These are phyloP conservation scores for Drosophila tani DNA, from an alignment of 1,140 invertebrate species.

Conservation along the genomic window DNA sequence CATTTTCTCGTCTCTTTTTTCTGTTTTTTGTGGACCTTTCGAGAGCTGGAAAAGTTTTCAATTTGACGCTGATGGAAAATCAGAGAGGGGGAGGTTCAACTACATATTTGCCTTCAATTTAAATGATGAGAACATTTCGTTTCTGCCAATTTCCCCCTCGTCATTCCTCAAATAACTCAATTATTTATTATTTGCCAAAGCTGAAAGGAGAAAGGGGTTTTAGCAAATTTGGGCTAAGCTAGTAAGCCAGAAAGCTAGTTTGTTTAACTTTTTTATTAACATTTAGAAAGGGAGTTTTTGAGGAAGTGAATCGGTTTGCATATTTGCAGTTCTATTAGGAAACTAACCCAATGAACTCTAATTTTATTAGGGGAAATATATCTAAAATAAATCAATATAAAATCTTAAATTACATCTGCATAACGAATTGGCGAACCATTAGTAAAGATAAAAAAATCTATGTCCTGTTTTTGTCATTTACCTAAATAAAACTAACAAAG, in stretches of 20 bases:
- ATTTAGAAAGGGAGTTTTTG: constrained; percentile 16
- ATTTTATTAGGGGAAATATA: neutral
- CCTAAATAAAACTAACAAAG: neutral
- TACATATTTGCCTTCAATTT: constrained; percentile 64
- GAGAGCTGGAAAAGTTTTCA: constrained; percentile 63
- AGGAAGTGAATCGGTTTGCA: neutral
- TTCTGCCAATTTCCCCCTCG: constrained; percentile 33
- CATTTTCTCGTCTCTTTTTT: constrained; percentile 8
- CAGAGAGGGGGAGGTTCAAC: constrained; percentile 17
- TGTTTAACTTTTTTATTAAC: constrained; percentile 21
- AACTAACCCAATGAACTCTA: neutral
- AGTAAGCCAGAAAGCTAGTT: constrained; percentile 8
- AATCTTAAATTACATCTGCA: neutral
- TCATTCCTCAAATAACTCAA: constrained; percentile 31
- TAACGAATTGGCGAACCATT: neutral
- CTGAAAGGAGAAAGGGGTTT: neutral
- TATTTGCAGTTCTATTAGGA: constrained; percentile 11
- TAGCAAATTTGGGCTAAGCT: constrained; percentile 15
- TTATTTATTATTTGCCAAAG: constrained; percentile 59
- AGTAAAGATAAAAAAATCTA: neutral
- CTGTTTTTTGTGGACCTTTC: constrained; percentile 27
- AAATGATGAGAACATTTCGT: constrained; percentile 41
- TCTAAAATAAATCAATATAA: neutral
- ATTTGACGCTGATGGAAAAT: constrained; percentile 60
- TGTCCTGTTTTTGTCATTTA: constrained; percentile 21